Evolutionary conservation across 2,113 vertebrate genomes (phyloP), one percentile per base, ranked within the genome.

Genomic region (Ceratotherium simum): DNA sequence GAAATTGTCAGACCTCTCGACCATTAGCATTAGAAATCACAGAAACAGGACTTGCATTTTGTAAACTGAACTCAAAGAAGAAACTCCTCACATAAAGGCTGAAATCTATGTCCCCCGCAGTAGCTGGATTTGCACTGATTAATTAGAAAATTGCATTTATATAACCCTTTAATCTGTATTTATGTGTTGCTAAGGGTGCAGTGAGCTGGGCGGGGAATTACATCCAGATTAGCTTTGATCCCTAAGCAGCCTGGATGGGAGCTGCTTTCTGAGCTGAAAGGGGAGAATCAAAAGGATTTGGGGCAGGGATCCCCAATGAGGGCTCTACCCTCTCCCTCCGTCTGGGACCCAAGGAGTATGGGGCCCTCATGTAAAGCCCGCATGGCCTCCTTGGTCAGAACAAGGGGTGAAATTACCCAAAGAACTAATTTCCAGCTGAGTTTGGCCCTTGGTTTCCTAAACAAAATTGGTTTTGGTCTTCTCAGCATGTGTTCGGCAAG

Each of bases 391-490:
- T 73, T 86, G 60, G 85, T 92, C 54, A 72, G 96, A 97, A 97
- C 80, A n/a, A 98, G 97, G 98, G 96, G 98, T 98, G 98, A 99
- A 99, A 99, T 99, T 99, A 99, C 95, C 95, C 98, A 97, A 98
- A 99, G 98, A 99, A 99, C 98, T 98, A 97, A 99, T 99, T 99
- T 99, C 98, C 97, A 98, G 98, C 99, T 98, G 98, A 99, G 98
- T 98, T 97, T 97, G 98, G 99, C 99, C 99, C 98, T 98, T 96
- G 96, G 97, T 99, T 99, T 99, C 99, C 99, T 98, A 99, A 99
- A 99, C 99, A 99, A 99, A 99, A 99, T 99, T 99, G 99, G 98
- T 99, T 99, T 99, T 99, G 99, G 99, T 99, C 99, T 99, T 98
- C 98, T 98, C 99, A 99, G 99, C 99, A 99, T 99, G 99, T 99